phyloP scores from a whole-genome alignment of 2,888 invertebrate species.

The Monopis laevigella region DNA sequence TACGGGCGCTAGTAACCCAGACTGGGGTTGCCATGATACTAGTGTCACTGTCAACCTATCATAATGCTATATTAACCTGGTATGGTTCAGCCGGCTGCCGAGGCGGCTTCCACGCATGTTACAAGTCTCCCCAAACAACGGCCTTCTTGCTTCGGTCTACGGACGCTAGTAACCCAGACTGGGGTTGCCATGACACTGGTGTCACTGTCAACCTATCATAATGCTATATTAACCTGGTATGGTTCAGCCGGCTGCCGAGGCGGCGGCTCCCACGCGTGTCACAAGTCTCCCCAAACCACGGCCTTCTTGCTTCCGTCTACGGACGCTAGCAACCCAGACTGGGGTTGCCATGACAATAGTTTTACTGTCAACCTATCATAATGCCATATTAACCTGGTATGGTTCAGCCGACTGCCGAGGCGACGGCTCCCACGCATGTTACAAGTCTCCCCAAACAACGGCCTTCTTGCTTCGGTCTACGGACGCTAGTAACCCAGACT shows the following conservation, averaged over 20 bases:
- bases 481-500: conserved; percentile 80
- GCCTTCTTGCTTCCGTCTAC: conserved; percentile 86
- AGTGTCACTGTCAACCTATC: conserved; percentile 87
- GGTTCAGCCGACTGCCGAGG: too few species aligned
- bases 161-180: conserved; percentile 80
- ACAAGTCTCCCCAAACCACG: conserved; percentile 81
- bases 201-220: conserved; percentile 87
- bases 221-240: too few species aligned
- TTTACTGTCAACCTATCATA: conserved; percentile 86
- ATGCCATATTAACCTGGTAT: too few species aligned
- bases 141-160: conserved; percentile 86
- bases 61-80: too few species aligned
- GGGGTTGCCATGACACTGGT: conserved; percentile 90
- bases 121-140: conserved; percentile 81
- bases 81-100: too few species aligned
- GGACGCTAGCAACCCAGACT: conserved; percentile 80
- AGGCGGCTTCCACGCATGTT: conserved; percentile 45
- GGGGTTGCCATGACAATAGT: conserved; percentile 90
- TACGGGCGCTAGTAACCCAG: conserved; percentile 81
- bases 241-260: too few species aligned
- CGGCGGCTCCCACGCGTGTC: conserved; percentile 45
- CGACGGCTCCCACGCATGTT: conserved; percentile 45
- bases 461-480: conserved; percentile 86
- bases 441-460: conserved; percentile 81
- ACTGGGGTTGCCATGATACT: conserved; percentile 89